Conservation (phyloP, 2,113 vertebrate genomes). For the Beaufortia kweichowensis region DNA sequence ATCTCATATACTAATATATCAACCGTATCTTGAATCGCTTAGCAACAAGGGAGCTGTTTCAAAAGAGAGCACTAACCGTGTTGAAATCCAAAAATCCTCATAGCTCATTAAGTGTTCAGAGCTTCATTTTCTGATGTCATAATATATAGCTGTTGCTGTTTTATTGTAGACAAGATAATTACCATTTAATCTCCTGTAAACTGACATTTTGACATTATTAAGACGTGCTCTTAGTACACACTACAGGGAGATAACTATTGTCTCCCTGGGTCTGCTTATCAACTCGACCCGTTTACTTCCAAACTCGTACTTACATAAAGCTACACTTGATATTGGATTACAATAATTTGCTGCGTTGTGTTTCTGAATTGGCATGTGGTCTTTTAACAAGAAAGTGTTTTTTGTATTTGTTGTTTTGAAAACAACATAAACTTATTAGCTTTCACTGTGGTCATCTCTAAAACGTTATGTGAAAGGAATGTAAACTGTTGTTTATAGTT, state of each 20-base stretch:
- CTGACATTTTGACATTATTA: slow-evolving; percentile 20
- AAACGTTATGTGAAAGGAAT: too few relatives aligned
- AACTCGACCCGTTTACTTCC: background rate
- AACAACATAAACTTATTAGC: too few relatives aligned
- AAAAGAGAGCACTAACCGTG: slow-evolving; percentile 7
- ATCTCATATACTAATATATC: slow-evolving; percentile 4
- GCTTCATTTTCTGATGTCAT: slow-evolving; percentile 30
- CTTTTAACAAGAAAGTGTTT: background rate
- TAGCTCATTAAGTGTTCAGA: slow-evolving; percentile 32
- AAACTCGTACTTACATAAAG: background rate
- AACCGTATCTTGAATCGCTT: slow-evolving; percentile 1
- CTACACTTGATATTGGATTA: background rate
- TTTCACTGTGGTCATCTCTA: too few relatives aligned
- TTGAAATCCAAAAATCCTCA: slow-evolving; percentile 29
- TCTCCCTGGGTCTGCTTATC: background rate
- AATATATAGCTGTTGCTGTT: slow-evolving; percentile 18
- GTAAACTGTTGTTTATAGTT: background rate
- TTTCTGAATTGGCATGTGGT: background rate
- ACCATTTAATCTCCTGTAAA: slow-evolving; percentile 28
- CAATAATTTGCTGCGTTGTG: background rate
- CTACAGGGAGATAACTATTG: background rate
- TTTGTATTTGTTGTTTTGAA: background rate
- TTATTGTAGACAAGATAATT: slow-evolving; percentile 35
- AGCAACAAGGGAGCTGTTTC: slow-evolving; percentile 19
- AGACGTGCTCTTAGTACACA: background rate